phyloP scores from a whole-genome alignment of 2,888 invertebrate species.

The Clitarchus hookeri region DNA sequence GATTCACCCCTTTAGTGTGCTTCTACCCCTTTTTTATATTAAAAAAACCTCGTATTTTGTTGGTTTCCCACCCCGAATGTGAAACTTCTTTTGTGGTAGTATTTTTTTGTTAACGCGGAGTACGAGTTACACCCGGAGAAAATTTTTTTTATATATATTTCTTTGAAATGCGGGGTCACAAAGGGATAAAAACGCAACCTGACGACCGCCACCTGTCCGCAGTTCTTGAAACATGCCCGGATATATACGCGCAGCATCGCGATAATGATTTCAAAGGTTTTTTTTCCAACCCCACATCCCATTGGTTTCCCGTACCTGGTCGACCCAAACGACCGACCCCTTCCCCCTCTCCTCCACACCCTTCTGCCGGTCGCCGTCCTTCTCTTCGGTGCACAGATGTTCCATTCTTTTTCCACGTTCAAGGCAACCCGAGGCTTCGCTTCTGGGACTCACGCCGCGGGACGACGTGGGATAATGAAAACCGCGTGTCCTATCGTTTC shows the following conservation, averaged over 20 bases:
- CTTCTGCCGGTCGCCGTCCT: no score
- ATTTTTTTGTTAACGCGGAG: neutral
- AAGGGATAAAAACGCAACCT: neutral
- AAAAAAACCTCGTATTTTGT: conserved; percentile 1
- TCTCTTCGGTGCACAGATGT: neutral
- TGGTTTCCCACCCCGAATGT: conserved; percentile 2
- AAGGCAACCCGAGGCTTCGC: no score
- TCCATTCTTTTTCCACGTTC: neutral
- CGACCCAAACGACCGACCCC: neutral
- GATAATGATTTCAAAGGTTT: neutral
- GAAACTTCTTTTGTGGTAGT: neutral
- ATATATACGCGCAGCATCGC: conserved; percentile 14
- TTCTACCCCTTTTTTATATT: neutral
- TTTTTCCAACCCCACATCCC: neutral
- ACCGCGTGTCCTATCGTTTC: no score
- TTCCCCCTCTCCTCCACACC: neutral
- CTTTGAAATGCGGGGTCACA: neutral
- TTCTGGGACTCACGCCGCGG: no score
- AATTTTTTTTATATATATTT: neutral
- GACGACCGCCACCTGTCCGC: conserved; percentile 1
- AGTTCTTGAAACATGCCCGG: neutral
- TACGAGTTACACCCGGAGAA: neutral
- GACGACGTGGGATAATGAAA: no score
- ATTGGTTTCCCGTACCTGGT: neutral
- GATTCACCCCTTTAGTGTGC: conserved; percentile 7